These are phyloP conservation scores for Dioctria rufipes DNA, from an alignment of 2,888 invertebrate genomes.

Conservation along the genomic window DNA sequence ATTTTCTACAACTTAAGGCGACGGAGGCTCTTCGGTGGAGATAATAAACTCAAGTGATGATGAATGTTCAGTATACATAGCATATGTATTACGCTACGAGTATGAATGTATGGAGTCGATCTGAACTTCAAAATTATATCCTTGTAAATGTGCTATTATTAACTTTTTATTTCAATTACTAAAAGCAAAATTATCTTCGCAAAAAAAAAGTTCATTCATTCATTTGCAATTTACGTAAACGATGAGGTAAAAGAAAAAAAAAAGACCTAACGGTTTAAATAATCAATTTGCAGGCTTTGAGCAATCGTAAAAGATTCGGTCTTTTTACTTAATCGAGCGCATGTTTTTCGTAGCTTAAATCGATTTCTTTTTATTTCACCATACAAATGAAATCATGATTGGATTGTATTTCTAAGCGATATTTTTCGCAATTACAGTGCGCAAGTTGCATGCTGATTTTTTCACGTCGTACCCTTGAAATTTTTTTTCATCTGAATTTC, in stretches of 20 bases:
- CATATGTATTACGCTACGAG: too few species aligned
- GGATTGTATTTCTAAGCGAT: background rate
- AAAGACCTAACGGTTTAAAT: background rate
- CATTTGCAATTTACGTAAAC: background rate
- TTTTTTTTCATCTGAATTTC: background rate
- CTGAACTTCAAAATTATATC: too few species aligned
- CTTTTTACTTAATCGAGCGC: slow-evolving; percentile 20
- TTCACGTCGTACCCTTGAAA: slow-evolving; percentile 5
- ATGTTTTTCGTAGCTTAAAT: slow-evolving; percentile 2
- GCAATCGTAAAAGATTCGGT: slow-evolving; percentile 3
- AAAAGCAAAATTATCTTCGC: too few species aligned
- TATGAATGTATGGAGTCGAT: too few species aligned
- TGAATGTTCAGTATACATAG: too few species aligned
- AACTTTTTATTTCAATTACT: too few species aligned
- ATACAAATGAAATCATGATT: slow-evolving; percentile 2
- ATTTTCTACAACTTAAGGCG: too few species aligned
- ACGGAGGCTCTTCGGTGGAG: too few species aligned
- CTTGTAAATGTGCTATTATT: too few species aligned
- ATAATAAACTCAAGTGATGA: too few species aligned
- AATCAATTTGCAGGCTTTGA: slow-evolving; percentile 23
- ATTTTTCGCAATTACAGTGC: slow-evolving; percentile 8
- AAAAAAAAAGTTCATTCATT: too few species aligned
- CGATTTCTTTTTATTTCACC: slow-evolving; percentile 13
- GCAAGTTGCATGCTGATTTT: background rate
- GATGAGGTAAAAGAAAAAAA: background rate